Evolutionary conservation across 2,888 invertebrate species (phyloP), one percentile per base, ranked within the genome.

Genomic region (Volucella zonaria): DNA sequence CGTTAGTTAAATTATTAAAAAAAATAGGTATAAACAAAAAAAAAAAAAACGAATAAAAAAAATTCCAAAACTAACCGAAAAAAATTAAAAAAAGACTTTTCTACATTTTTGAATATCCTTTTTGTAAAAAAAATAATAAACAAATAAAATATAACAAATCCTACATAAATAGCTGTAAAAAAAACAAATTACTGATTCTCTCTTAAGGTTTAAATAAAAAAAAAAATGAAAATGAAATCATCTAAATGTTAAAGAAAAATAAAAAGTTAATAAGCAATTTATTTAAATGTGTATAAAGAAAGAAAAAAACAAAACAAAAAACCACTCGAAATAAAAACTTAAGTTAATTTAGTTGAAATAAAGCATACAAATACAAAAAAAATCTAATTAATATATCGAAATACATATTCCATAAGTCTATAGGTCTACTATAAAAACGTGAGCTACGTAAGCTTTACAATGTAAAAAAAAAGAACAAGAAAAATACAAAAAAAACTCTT

Each of bases 101-200:
- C 82, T 86, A 79, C 79, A 83, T 77, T 85, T 82, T 86, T 86
- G 78, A 83, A 83, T 81, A 75, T 82, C 77, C 66, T 87, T 86
- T 81, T 82, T 78, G 77, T 81, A 78, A 83, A 82, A 81, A 79
- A 61, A 87, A 67, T 64, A 61, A 68, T 15, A 70, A 49, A 49
- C 15, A 12, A 54, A 40, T 14, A 64, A 70, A 79, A 61, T 12
- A 49, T 8, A 79, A 66, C 18, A 83, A 86, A 81, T 83, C 71
- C 83, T 75, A 61, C 66, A 42, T 80, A 40, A 77, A 66, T 83
- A 83, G 78, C 62, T 82, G 80, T 85, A 79, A 68, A 76, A 78
- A 82, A 68, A 70, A 49, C 61, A 58, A 76, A 52, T 52, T 67
- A 83, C 64, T 68, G 71, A 82, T 70, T 87, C 76, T 83, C 64